Percentiles rank a stretch among this genome's conserved stretches.
These are phyloP conservation scores for Idaea aversata DNA, from an alignment of 2,888 invertebrate species.

Conservation along the genomic window DNA sequence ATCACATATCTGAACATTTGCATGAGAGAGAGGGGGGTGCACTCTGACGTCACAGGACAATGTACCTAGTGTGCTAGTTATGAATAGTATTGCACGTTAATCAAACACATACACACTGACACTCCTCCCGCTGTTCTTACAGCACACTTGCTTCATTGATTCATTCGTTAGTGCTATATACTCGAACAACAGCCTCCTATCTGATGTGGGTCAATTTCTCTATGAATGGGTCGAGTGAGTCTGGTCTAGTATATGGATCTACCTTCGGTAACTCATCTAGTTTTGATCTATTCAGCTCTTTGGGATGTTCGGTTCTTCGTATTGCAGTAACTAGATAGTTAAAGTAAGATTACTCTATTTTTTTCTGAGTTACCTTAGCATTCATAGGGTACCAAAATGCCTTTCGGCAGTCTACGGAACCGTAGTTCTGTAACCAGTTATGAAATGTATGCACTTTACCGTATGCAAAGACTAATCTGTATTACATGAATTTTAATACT, in stretches of 20 bases:
- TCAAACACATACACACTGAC: slow-evolving; percentile 20
- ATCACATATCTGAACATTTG: slow-evolving; percentile 34
- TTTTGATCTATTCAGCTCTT: too few relatives aligned
- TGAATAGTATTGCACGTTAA: slow-evolving; percentile 29
- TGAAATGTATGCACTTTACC: too few relatives aligned
- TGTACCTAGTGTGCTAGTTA: slow-evolving; percentile 38
- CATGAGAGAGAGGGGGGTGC: slow-evolving; percentile 41
- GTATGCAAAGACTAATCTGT: too few relatives aligned
- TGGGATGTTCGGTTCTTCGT: too few relatives aligned
- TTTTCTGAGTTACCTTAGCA: too few relatives aligned
- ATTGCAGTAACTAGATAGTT: too few relatives aligned
- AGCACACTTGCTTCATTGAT: slow-evolving; percentile 4
- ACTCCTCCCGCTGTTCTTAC: not conserved
- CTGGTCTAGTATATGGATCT: slow-evolving; percentile 5
- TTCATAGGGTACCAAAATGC: too few relatives aligned
- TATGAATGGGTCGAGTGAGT: slow-evolving; percentile 40
- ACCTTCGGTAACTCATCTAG: too few relatives aligned
- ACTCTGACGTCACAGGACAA: slow-evolving; percentile 51
- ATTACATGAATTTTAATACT: too few relatives aligned
- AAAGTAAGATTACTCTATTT: too few relatives aligned
- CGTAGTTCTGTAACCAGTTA: too few relatives aligned
- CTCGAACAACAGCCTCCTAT: slow-evolving; percentile 27
- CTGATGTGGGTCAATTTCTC: slow-evolving; percentile 44
- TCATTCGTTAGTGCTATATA: slow-evolving; percentile 12
- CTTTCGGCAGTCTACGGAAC: too few relatives aligned